Evolutionary conservation across 2,888 invertebrate species (phyloP), one percentile per base, ranked within the genome.

Genomic region (Candidula unifasciata): DNA sequence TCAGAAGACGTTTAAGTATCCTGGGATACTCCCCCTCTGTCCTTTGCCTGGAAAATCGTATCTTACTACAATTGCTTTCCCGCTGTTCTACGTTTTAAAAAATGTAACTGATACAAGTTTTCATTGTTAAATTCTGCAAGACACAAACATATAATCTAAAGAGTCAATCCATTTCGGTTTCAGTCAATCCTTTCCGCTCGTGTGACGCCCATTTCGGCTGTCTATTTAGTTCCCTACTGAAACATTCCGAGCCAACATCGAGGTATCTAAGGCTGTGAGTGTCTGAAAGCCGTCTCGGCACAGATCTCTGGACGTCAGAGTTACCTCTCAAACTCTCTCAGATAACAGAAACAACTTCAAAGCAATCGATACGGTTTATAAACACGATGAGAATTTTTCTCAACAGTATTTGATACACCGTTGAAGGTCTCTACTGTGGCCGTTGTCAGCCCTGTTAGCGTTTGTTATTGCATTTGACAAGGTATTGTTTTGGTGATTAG

Each of bases 311-410:
- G 21, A 71, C 52, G 54, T 30, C 54, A 52, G n/a, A 57, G 52
- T 35, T 69, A 80, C 80, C 80, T 71, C 80, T 80, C 80, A 80
- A 71, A 37, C 57, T 57, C 54, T 69, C 57, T 52, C 52, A 80
- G 80, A 80, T 80, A 80, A 69, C 57, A 33, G 71, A 52, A 80
- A 71, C 71, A 71, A 57, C 71, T 80, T 71, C 80, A 80, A 71
- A 80, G 80, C 80, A 80, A 80, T 80, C 80, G 80, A 80, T 80
- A 71, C 71, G 54, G 52, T 64, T 52, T 21, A 68, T 21, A 79
- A 79, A 66, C 66, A 68, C 68, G 44, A 6, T 66, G 79, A 44
- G 44, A 68, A 68, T 27, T 79, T n/a, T 79, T 79, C 66, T 10
- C 79, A 64, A 66, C 33, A 44, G 79, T n/a, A 79, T 68, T 66